Conservation (phyloP, 2,797 vertebrate genomes). For the Mallotus villosus region DNA sequence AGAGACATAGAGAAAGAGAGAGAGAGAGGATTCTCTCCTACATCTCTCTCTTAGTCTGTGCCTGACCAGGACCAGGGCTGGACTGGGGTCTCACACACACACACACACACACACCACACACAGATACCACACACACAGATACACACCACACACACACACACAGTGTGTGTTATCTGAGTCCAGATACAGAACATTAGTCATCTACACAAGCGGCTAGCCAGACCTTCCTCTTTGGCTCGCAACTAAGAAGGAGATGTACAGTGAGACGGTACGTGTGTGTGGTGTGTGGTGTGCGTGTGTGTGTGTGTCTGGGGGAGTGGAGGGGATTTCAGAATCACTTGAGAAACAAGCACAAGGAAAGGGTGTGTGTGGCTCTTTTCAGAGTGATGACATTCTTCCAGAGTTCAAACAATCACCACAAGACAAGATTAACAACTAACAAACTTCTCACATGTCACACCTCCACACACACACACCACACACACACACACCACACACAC, state of each 20-base stretch:
- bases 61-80: not conserved
- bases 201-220: conserved; percentile 76
- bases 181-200: conserved; percentile 81
- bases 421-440: conserved; percentile 20
- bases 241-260: conserved; percentile 62
- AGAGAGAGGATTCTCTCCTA: conserved; percentile 5
- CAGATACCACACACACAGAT: too few relatives aligned
- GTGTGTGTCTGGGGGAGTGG: conserved; percentile 16
- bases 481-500: not conserved
- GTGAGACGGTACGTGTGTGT: conserved; percentile 32
- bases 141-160: too few relatives aligned
- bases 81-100: too few relatives aligned
- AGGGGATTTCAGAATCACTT: not conserved
- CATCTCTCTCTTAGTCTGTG: conserved; percentile 1
- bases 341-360: not conserved
- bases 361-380: not conserved
- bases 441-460: not conserved
- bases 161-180: conserved; percentile 74
- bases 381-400: not conserved
- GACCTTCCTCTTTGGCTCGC: conserved; percentile 79
- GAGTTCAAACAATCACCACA: conserved; percentile 41
- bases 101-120: too few relatives aligned
- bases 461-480: conserved; percentile 19
- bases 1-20: not conserved
- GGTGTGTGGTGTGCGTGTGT: too few relatives aligned